Conservation (phyloP, 1,140 invertebrate genomes). For the Macrosteles quadrilineatus region DNA sequence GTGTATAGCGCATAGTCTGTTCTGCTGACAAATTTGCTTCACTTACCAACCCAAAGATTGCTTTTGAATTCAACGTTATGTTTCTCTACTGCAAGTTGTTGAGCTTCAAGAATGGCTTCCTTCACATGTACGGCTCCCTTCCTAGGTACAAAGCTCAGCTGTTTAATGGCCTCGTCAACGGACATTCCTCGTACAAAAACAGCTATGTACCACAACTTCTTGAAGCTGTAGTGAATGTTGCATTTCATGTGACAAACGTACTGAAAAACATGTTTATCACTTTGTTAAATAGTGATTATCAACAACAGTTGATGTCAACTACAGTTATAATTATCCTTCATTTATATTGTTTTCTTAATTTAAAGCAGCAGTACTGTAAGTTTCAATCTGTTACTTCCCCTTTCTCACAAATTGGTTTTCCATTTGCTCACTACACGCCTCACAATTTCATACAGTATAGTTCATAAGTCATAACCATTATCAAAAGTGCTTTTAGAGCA, state of each 20-base stretch:
- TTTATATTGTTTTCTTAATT: no score
- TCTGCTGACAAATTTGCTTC: no score
- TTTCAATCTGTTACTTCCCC: no score
- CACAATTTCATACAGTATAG: no score
- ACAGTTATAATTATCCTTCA: no score
- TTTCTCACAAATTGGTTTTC: no score
- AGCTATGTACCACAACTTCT: conserved; percentile 92
- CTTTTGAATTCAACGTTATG: conserved; percentile 95
- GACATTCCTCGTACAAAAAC: conserved; percentile 84
- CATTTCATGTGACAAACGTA: conserved; percentile 80
- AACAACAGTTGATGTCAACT: conserved; percentile 26
- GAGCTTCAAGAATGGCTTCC: conserved; percentile 85
- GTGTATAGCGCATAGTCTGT: no score
- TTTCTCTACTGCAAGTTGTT: conserved; percentile 78
- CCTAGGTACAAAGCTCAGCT: conserved; percentile 78
- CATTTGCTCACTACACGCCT: no score
- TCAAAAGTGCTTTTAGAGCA: no score
- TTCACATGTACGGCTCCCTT: conserved; percentile 82
- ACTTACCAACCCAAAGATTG: conserved; percentile 95
- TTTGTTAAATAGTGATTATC: conserved; percentile 3
- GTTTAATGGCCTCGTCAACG: conserved; percentile 91
- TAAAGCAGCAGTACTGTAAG: no score
- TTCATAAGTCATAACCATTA: no score
- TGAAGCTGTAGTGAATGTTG: conserved; percentile 87
- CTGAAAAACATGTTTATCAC: conserved; percentile 58